Conservation (phyloP, 2,113 vertebrate species). For the Nothobranchius kuhntae region DNA sequence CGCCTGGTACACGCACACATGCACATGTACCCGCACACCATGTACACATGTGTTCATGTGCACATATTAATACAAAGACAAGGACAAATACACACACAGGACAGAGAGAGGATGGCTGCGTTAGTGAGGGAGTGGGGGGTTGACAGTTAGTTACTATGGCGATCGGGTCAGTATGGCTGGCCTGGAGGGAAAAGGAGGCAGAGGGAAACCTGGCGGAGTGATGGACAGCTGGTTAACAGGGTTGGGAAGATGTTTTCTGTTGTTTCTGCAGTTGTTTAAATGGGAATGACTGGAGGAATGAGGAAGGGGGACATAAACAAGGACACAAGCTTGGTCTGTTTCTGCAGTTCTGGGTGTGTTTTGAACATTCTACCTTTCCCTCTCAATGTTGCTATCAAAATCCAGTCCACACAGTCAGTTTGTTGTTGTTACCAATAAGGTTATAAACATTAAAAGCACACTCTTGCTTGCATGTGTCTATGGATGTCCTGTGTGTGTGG, state of each 20-base stretch:
- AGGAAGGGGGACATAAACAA: slow-evolving; percentile 28
- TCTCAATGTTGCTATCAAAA: neutral
- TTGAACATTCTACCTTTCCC: slow-evolving; percentile 13
- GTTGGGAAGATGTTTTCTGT: slow-evolving; percentile 9
- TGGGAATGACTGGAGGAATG: slow-evolving; percentile 37
- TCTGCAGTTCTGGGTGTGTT: neutral
- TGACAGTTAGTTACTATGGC: slow-evolving; percentile 68
- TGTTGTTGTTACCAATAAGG: slow-evolving; percentile 12
- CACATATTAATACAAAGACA: slow-evolving; percentile 34
- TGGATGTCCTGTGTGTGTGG: neutral
- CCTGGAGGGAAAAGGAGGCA: slow-evolving; percentile 33
- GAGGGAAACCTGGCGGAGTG: slow-evolving; percentile 19
- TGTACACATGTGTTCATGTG: slow-evolving; percentile 40
- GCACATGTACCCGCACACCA: slow-evolving; percentile 20
- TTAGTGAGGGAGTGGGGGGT: slow-evolving; percentile 66
- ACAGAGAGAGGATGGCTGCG: slow-evolving; percentile 72
- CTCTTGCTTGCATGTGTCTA: neutral
- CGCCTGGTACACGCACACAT: slow-evolving; percentile 63
- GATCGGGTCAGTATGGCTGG: slow-evolving; percentile 33
- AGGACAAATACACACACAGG: slow-evolving; percentile 46
- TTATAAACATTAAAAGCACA: slow-evolving; percentile 5
- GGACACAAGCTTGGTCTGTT: slow-evolving; percentile 20
- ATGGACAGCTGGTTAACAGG: slow-evolving; percentile 27
- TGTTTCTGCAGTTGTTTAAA: slow-evolving; percentile 5
- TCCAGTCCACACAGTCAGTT: neutral